A percentile compares a stretch with the other conserved stretches of the same genome.
phyloP scores from a whole-genome alignment of 2,797 vertebrate species.

The Coilia nasus region DNA sequence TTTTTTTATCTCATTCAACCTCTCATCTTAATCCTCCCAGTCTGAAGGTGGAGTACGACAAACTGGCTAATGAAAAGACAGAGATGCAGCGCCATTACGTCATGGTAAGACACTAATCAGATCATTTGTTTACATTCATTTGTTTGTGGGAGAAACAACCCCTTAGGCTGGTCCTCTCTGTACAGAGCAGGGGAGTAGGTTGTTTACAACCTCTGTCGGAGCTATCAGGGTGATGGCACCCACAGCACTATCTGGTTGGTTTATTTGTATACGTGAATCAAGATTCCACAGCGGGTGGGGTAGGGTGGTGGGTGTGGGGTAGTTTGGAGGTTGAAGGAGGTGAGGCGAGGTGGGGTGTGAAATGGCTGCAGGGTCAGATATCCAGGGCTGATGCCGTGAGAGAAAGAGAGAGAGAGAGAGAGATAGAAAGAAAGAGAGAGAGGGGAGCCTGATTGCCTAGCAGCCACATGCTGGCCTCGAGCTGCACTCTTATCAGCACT shows the following conservation, averaged over 20 bases:
- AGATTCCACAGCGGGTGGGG: neutral
- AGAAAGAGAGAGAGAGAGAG: neutral
- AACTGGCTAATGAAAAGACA: conserved; percentile 94
- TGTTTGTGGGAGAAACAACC: neutral
- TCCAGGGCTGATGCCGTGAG: conserved; percentile 64
- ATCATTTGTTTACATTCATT: neutral
- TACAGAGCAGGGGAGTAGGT: conserved; percentile 16
- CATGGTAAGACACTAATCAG: conserved; percentile 81
- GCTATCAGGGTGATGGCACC: conserved; percentile 40
- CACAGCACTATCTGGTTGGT: conserved; percentile 58
- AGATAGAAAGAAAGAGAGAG: neutral
- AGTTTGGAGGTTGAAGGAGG: too few species aligned
- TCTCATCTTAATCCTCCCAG: conserved; percentile 61
- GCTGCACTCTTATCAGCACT: neutral
- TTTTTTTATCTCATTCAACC: conserved; percentile 23
- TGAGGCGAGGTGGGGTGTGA: conserved; percentile 29
- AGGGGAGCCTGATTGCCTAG: neutral
- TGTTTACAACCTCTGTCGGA: conserved; percentile 34
- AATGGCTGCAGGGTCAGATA: conserved; percentile 66
- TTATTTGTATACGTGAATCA: conserved; percentile 30
- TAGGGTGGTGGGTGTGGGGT: neutral
- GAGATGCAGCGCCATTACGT: conserved; percentile 98
- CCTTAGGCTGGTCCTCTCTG: neutral
- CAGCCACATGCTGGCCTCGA: neutral
- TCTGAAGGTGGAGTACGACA: conserved; percentile 96